Conservation (phyloP, 2,113 vertebrate species). For the Dascyllus trimaculatus region DNA sequence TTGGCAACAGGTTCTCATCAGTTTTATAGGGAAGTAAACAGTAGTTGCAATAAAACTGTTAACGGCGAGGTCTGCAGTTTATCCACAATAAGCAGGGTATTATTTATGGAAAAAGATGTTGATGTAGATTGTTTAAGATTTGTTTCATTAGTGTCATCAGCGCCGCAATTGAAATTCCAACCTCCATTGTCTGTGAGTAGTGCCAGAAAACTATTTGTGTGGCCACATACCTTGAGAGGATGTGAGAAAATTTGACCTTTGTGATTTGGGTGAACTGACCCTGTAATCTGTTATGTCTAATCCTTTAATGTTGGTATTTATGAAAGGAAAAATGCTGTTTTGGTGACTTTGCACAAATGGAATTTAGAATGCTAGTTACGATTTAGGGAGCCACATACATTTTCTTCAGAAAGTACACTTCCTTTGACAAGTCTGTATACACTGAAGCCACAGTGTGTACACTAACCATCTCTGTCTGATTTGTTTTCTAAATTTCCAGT, state of each 20-base stretch:
- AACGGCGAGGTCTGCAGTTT: slow-evolving; percentile 15
- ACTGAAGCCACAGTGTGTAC: slow-evolving; percentile 33
- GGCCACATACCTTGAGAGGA: slow-evolving; percentile 2
- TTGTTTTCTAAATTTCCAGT: slow-evolving; percentile 49
- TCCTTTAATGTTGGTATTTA: slow-evolving; percentile 11
- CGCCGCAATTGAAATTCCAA: slow-evolving; percentile 19
- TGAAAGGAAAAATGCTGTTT: slow-evolving; percentile 9
- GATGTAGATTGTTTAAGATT: neutral
- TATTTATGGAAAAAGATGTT: slow-evolving; percentile 19
- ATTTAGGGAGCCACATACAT: neutral
- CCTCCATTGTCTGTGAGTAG: slow-evolving; percentile 1
- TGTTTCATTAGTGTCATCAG: neutral
- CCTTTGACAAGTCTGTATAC: slow-evolving; percentile 3
- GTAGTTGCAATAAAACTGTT: slow-evolving; percentile 17
- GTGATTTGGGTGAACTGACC: slow-evolving; percentile 2
- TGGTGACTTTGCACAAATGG: neutral
- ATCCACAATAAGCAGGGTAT: slow-evolving; percentile 16
- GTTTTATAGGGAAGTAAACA: neutral
- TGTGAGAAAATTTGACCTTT: slow-evolving; percentile 12
- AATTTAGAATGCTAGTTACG: slow-evolving; percentile 1
- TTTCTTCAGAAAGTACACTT: neutral
- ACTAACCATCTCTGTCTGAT: slow-evolving; percentile 24
- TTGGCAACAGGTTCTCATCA: slow-evolving; percentile 18
- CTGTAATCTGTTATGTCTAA: slow-evolving; percentile 6
- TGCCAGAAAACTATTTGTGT: neutral